Conservation (phyloP, 2,113 vertebrate genomes). For the Zosterops borbonicus region DNA sequence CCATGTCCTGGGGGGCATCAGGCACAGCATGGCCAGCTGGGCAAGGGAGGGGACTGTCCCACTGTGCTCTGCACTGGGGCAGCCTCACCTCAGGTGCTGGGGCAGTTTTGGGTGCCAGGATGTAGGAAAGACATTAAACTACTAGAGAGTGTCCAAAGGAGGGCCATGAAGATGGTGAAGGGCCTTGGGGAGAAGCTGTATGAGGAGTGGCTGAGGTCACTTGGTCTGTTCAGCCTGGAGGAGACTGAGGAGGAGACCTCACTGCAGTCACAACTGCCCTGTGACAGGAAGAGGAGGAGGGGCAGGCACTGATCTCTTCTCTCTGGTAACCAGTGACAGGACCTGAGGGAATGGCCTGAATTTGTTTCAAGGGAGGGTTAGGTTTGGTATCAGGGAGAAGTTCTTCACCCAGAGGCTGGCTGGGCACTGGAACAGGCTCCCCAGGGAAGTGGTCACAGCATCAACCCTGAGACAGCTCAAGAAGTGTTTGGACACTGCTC, state of each 20-base stretch:
- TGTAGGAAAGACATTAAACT: neutral
- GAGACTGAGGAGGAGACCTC: neutral
- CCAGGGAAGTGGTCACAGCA: neutral
- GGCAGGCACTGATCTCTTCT: neutral
- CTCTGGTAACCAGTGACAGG: neutral
- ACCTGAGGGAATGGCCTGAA: neutral
- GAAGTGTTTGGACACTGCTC: neutral
- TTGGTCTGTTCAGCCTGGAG: neutral
- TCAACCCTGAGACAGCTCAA: neutral
- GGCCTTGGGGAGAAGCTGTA: rapidly evolving
- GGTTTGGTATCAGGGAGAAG: neutral
- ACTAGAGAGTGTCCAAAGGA: neutral
- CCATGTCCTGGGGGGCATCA: rapidly evolving
- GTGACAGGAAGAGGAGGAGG: neutral
- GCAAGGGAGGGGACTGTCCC: neutral
- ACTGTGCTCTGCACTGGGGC: neutral
- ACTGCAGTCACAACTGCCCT: neutral
- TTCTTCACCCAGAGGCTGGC: neutral
- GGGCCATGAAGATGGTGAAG: neutral
- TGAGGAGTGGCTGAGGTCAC: neutral
- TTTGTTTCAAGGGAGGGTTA: neutral
- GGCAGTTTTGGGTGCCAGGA: neutral
- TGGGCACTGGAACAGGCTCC: neutral
- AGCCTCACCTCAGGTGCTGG: neutral
- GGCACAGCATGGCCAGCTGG: neutral